Percentiles rank a stretch among this genome's conserved stretches.
phyloP scores from a whole-genome alignment of 2,113 vertebrate genomes.

The Cephalopholis sonnerati region DNA sequence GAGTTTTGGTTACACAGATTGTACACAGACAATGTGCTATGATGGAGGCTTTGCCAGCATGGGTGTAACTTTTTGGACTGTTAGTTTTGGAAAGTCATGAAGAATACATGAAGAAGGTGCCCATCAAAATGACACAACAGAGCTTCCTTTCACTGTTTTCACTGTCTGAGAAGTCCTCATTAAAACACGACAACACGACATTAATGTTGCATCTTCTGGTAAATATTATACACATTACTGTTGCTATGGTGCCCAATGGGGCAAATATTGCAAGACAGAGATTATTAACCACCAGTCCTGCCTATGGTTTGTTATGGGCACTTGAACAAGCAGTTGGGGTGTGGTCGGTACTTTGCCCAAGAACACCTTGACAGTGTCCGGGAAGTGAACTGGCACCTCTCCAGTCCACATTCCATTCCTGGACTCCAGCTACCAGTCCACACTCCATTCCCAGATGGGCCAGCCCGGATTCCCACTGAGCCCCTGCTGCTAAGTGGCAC shows the following conservation, averaged over 20 bases:
- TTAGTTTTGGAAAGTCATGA: neutral
- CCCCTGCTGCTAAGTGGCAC: no score
- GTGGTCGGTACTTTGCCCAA: no score
- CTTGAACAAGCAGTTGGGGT: neutral
- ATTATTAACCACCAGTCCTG: neutral
- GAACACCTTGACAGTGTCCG: no score
- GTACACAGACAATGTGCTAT: neutral
- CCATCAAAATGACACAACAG: neutral
- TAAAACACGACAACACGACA: neutral
- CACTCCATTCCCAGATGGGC: no score
- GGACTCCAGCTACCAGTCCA: no score
- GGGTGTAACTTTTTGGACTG: neutral
- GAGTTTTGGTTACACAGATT: neutral
- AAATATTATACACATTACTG: neutral
- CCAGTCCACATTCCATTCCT: no score
- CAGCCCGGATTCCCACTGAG: no score
- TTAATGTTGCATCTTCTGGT: neutral
- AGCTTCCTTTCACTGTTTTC: neutral
- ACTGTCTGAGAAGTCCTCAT: neutral
- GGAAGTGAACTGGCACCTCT: no score
- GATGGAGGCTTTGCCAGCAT: neutral
- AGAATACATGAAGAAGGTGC: neutral
- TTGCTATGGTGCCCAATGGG: neutral
- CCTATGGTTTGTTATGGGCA: neutral
- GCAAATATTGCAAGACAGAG: neutral